Conservation (phyloP, 2,888 invertebrate genomes). For the Cotesia congregata region DNA sequence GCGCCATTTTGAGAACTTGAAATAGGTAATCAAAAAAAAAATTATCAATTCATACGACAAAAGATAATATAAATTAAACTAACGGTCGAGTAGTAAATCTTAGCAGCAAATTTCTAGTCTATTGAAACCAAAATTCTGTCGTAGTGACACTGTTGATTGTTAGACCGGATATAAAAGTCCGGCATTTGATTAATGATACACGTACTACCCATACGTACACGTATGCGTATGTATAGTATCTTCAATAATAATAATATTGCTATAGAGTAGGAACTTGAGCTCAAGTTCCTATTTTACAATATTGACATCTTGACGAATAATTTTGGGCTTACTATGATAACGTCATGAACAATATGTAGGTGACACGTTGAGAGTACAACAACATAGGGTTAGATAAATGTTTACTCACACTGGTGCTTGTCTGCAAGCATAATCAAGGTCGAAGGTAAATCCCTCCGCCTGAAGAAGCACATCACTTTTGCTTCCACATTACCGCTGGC, state of each 20-base stretch:
- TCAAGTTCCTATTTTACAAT: neutral
- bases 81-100: neutral
- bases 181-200: neutral
- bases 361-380: slow-evolving; percentile 12
- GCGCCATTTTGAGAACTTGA: slow-evolving; percentile 35
- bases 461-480: slow-evolving; percentile 99
- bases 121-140: neutral
- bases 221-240: neutral
- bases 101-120: neutral
- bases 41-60: neutral
- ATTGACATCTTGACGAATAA: slow-evolving; percentile 7
- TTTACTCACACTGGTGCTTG: slow-evolving; percentile 95
- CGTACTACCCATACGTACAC: neutral
- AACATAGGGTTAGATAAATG: slow-evolving; percentile 20
- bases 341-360: slow-evolving; percentile 9
- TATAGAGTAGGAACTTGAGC: neutral
- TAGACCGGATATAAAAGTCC: neutral
- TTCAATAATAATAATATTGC: neutral
- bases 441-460: slow-evolving; percentile 96
- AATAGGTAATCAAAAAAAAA: neutral
- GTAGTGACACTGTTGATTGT: neutral
- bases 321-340: slow-evolving; percentile 20
- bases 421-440: slow-evolving; percentile 97
- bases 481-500: slow-evolving; percentile 98
- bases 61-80: neutral